Base-by-base conservation (phyloP, 2,797 vertebrate species). In the Sardinella longiceps region DNA sequence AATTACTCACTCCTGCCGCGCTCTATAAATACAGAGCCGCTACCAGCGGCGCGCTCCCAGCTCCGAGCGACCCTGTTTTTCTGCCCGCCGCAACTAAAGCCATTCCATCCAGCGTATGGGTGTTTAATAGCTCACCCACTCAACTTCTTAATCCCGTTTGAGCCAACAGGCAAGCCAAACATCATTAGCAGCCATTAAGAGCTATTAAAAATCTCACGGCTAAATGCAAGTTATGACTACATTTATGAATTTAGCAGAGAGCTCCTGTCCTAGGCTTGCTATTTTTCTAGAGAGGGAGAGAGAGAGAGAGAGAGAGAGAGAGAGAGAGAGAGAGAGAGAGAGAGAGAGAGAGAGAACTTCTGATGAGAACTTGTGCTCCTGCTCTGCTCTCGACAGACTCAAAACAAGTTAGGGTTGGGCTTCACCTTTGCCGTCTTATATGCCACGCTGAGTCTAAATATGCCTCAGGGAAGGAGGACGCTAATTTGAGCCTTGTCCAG, bases 21-120 rank as follows among this genome's bases (percentile, higher is more conserved):
- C 90, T 91, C 92, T 93, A 94, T 94, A 95, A 95, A 95, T 95
- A 95, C 92, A 30, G 48, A 87, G 88, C 90, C 86, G 93, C 92
- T 93, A 91, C 93, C n/a, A 89, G 89, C 58, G 30, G 28, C 48
- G 56, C 48, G 30, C 70, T 74, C 0, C 20, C 14, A 74, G 23
- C 20, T 74, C 0, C 20, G 30, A 74, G 23, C 20, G 51, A 30
- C 80, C 28, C 33, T 82, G 56, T 83, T 82, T 87, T 80, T 20
- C 86, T 37, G 14, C 28, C 66, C 60, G 66, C 80, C n/a, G n/a
- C n/a, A n/a, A 58, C 45, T 81, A 81, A 81, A 87, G 58, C 56
- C 28, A 53, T 82, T 56, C 5, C 14, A 74, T 74, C 66, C 66
- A 74, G 30, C 66, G 30, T n/a, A 89, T 23, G 86, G 53, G 85